Evolutionary conservation across 23 tunicate species (phyloP).

Genomic region (Trididemnum clinides): DNA sequence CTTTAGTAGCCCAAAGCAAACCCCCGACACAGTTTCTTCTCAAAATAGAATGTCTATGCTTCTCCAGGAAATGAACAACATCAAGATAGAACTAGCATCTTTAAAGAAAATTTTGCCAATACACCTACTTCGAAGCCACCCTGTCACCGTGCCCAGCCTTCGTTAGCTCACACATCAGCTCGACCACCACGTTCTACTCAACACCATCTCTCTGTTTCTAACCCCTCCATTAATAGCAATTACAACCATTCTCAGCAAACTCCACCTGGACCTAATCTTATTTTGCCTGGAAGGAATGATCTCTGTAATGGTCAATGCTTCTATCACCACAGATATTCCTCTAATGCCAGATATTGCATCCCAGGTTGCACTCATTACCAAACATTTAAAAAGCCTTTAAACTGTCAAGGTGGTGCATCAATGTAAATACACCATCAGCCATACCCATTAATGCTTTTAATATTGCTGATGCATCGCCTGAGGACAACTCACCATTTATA

Average conservation of each 20-base stretch:
- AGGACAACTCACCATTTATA: background rate
- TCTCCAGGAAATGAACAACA: background rate
- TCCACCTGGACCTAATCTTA: background rate
- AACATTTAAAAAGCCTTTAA: background rate
- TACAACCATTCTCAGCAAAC: too few species aligned
- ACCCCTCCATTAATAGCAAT: too few species aligned
- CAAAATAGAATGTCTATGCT: background rate
- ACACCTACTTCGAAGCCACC: background rate
- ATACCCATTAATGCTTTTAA: background rate
- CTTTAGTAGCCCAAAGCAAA: background rate
- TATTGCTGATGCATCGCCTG: slow-evolving; percentile 3
- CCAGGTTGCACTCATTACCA: background rate
- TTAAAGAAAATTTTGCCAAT: too few species aligned
- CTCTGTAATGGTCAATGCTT: background rate
- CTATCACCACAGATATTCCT: background rate
- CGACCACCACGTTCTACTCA: too few species aligned
- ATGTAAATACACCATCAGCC: background rate
- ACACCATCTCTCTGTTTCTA: too few species aligned
- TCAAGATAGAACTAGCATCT: background rate
- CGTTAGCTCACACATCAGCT: too few species aligned
- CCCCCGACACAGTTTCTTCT: background rate
- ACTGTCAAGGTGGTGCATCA: slow-evolving; percentile 13
- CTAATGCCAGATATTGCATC: slow-evolving; percentile 3
- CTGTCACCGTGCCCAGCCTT: background rate
- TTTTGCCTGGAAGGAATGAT: background rate